Conservation (phyloP, 2,113 vertebrate species). For the Poeciliopsis turrubarensis region DNA sequence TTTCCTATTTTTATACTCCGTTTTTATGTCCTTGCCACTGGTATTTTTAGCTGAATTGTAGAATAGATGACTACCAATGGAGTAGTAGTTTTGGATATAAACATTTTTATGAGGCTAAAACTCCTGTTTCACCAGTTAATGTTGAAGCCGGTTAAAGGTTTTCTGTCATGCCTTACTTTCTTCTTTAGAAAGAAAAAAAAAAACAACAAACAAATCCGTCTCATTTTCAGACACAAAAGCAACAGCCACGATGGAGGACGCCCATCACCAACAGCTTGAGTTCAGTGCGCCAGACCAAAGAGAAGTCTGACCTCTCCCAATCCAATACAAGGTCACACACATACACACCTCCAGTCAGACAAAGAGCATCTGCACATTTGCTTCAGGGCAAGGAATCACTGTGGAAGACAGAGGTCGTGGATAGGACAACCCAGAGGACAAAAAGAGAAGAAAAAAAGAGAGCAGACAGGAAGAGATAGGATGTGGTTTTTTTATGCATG, state of each 20-base stretch:
- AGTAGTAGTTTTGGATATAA: neutral
- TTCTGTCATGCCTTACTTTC: neutral
- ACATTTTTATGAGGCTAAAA: neutral
- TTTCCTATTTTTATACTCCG: too few species aligned
- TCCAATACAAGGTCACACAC: conserved; percentile 63
- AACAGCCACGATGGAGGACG: conserved; percentile 23
- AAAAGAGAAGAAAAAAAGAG: conserved; percentile 9
- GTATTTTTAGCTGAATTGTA: too few species aligned
- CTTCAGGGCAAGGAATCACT: conserved; percentile 45
- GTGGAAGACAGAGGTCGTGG: conserved; percentile 37
- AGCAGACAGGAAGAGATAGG: conserved; percentile 22
- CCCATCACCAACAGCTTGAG: conserved; percentile 18
- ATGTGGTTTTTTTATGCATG: conserved; percentile 13
- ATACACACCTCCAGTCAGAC: conserved; percentile 27
- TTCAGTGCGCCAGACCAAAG: conserved; percentile 50
- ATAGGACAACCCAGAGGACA: conserved; percentile 55
- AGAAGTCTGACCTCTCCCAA: conserved; percentile 39
- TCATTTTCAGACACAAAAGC: conserved; percentile 29
- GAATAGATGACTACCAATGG: neutral
- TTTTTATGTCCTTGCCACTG: too few species aligned
- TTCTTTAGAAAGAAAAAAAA: conserved; percentile 5
- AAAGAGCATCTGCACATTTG: conserved; percentile 45
- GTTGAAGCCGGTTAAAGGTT: neutral
- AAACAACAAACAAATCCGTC: neutral
- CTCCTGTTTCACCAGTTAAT: conserved; percentile 13